Evolutionary conservation across 2,888 invertebrate species (phyloP).

Genomic region (Chironomus tentans): DNA sequence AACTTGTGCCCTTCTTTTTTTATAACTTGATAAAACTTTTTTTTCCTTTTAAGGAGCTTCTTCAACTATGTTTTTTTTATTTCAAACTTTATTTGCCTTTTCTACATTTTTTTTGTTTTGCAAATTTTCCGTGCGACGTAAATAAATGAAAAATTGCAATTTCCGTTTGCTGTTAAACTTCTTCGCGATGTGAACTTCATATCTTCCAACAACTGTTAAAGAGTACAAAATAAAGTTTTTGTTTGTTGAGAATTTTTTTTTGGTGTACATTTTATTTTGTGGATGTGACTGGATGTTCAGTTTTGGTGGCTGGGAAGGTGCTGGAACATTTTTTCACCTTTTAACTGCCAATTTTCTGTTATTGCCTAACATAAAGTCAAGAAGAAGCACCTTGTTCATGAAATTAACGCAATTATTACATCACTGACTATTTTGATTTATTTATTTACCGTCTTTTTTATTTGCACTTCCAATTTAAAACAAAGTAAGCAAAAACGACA

Average conservation of each 20-base stretch:
- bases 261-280: not conserved
- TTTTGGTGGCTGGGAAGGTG: no score
- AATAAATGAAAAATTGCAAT: not conserved
- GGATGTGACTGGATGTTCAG: not conserved
- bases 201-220: not conserved
- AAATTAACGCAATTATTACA: no score
- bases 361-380: no score
- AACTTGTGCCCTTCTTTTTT: not conserved
- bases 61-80: not conserved
- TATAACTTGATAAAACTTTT: not conserved
- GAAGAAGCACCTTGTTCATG: no score
- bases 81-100: not conserved
- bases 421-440: not conserved
- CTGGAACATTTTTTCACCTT: no score
- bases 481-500: not conserved
- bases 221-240: not conserved
- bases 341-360: no score
- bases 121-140: not conserved
- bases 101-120: not conserved
- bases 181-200: not conserved
- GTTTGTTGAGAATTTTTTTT: no score
- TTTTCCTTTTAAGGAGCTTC: no score
- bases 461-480: not conserved
- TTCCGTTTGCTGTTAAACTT: not conserved
- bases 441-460: not conserved